Evolutionary conservation across 1,140 invertebrate species (phyloP), one percentile per base, ranked within the genome.

Genomic region (Chymomyza costata): DNA sequence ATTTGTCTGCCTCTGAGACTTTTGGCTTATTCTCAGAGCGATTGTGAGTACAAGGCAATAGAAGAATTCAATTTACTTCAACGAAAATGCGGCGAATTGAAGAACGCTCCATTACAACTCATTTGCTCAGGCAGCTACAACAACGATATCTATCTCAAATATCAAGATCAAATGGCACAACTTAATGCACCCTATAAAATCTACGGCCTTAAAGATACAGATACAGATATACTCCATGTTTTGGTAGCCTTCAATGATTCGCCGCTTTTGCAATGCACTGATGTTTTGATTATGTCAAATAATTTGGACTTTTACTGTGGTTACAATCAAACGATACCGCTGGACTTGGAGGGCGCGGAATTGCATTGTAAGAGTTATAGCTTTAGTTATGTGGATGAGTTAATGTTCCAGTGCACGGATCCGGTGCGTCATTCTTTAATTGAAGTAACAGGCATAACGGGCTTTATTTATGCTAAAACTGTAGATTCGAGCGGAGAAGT

Each of bases 171-270:
- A 10, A 10, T 34, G 15, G 37, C 30, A 1, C 3, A 1, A 1
- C 11, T 41, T 5, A 16, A 40, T 41, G 28, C n/a, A 10, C 39
- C 32, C 11, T 53, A 53, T 6, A 53, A 28, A 19, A 17, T 57
- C 0, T 57, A 44, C 11, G 8, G 8, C 3, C 21, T 3, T 3
- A 6, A 34, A 2, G 19, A 25, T 10, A 7, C 6, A 6, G 8
- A 34, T n/a, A n/a, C n/a, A 7, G 0, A 13, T 21, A 1, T 25
- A 11, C 11, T 46, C 14, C 1, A 3, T 56, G 8, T 0, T n/a
- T n/a, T 47, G 6, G 13, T 37, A 0, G n/a, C 21, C 28, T 43
- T 57, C 3, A 48, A 49, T 17, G 28, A 13, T 3, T 34, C 39
- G 2, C 39, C 39, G 7, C 6, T 57, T 6, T 19, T 43, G 1